Base-by-base conservation (phyloP, 2,888 invertebrate species). In the Drosophila paranaensis region DNA sequence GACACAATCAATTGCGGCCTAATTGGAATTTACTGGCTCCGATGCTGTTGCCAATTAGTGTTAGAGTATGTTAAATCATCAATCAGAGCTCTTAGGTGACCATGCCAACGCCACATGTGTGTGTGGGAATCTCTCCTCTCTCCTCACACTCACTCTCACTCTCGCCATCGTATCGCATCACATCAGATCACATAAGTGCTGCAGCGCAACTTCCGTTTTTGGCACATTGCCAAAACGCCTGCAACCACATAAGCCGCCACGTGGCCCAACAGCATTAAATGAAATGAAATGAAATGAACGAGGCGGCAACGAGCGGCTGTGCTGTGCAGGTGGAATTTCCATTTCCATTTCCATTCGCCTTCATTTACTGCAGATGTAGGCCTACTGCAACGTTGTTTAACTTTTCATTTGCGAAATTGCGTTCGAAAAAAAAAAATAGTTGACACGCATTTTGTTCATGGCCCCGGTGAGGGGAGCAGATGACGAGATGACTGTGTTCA, bases 361-460 rank as follows among this genome's bases (percentile, higher is more conserved):
- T 68, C 70, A 82, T 85, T 85, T 66, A 60, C 35, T 71, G 71
- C 45, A 63, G 30, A 71, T 72, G 68, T 56, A 66, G 46, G 60
- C 39, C 51, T 16, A 54, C 57, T n/a, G 56, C 62, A 64, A 40
- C 58, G 57, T 63, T 80, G 67, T 72, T 75, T 74, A 69, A 75
- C 75, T 88, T 88, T 82, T 86, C 69, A 88, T 82, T 86, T 86
- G 25, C 78, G 86, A 86, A 85, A 77, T 63, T 67, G 62, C 60
- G 73, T 61, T 48, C 33, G 43, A 43, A 57, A 57, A 55, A 30
- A 48, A 25, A 13, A 25, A 13, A 25, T 45, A 50, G 48, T 50
- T 56, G 63, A 48, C 56, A 53, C 33, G 58, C 48, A 45, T 37
- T 40, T 57, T 46, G 13, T 27, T 37, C 16, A 16, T 33, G 8